Base-by-base conservation (phyloP, 2,113 vertebrate genomes). In the Dryoscopus gambensis region DNA sequence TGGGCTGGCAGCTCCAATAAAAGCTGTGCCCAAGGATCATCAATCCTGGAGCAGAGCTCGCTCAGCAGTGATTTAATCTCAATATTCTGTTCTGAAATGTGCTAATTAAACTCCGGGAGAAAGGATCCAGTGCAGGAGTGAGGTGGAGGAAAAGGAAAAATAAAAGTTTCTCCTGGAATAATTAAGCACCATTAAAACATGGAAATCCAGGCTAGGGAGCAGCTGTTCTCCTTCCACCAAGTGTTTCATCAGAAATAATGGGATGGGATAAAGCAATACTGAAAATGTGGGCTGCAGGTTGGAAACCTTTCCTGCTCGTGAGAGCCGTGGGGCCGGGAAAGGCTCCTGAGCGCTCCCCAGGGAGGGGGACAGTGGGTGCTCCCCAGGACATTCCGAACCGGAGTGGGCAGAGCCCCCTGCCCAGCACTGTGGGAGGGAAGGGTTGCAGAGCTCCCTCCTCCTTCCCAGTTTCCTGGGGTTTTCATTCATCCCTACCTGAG, bases 71-170 rank as follows among this genome's bases (percentile, higher is more conserved):
- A 84, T 86, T 94, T 90, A 87, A 90, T 90, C 83, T 77, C 75
- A 64, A 74, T 92, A 77, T 30, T 92, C 78, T 15, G 3, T 49
- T 94, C 85, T 53, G 83, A 95, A 93, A 84, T 53, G 90, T 1
- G 3, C 92, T 93, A 95, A 96, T 95, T 95, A 93, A 94, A 84
- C 92, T 92, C 79, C 28, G 84, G 87, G 18, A 87, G 68, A 74
- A 92, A 94, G 88, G 79, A 87, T 17, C 33, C 68, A 52, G 56
- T 11, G 76, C 19, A 37, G 47, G 67, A 93, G n/a, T 0, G 0
- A 86, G 42, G 20, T 14, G 63, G 69, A 68, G 78, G 56, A 84
- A 63, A 86, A 92, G 44, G 76, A 44, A 74, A 62, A 84, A 46
- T 35, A 35, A 65, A 94, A 96, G 80, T 94, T 95, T 93, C 65